Evolutionary conservation across 1,140 invertebrate species (phyloP).

Genomic region (Pygmarrhopalites habei): DNA sequence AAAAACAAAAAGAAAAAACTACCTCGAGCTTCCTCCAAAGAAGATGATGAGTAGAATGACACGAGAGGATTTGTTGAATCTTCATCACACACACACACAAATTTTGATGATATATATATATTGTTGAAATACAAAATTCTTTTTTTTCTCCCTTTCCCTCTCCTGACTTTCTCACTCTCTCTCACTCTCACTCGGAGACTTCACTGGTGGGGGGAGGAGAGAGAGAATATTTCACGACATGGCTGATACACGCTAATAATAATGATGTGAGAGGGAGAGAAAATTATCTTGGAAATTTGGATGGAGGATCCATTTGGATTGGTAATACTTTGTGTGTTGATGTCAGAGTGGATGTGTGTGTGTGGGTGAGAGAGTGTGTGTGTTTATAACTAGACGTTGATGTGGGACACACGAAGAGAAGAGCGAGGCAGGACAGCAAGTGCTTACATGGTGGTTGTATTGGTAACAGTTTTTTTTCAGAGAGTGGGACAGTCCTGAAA

Average conservation of each 20-base stretch:
- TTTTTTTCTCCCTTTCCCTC: no score
- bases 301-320: no score
- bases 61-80: neutral
- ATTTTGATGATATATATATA: no score
- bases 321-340: neutral
- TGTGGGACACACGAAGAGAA: conserved; percentile 7
- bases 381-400: conserved; percentile 1
- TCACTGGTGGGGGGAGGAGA: no score
- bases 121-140: no score
- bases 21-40: conserved; percentile 3
- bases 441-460: conserved; percentile 14
- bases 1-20: neutral
- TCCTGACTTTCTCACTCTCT: no score
- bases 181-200: no score
- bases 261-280: no score
- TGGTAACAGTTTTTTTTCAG: conserved; percentile 12
- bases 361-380: neutral
- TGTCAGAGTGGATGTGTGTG: neutral
- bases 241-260: no score
- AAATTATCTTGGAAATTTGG: no score
- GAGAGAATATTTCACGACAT: no score
- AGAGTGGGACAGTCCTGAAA: conserved; percentile 14
- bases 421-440: neutral
- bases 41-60: conserved; percentile 11
- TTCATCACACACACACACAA: neutral